Base-by-base conservation (phyloP, 2,888 invertebrate genomes). In the Pristionchus arcanus region DNA sequence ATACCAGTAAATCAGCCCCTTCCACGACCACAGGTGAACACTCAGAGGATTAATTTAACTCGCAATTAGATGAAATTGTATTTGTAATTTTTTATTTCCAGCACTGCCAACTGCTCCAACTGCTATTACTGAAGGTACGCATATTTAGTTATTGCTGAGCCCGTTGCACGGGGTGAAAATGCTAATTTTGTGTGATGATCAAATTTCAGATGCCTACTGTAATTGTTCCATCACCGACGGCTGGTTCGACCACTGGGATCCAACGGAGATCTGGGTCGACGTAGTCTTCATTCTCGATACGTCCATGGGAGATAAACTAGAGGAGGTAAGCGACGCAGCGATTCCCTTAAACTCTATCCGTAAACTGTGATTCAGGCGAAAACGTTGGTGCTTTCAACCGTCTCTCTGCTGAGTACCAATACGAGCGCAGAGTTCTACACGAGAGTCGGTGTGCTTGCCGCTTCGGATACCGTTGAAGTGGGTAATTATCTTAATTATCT, bases 371-470 rank as follows among this genome's bases (percentile, higher is more conserved):
- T 83, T 28, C 13, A 83, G 83, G 83, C 83, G 4, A 83, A 55
- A 31, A 11, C 53, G 16, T 25, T 83, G 19, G 25, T 83, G 28
- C 21, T 31, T 9, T 83, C 83, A 53, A 42, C 37, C 31, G 55
- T 83, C 13, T 16, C 53, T 5, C 55, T 83, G 25, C n/a, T 83
- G 31, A 53, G 31, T 3, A 83, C 83, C 31, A 55, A 83, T 53
- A 81, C 49, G 19, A 81, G 15, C 4, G 49, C 81, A 25, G 49
- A 81, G 15, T 49, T 81, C 13, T 81, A 55, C 21, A 55, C 83
- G 49, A n/a, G 83, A 83, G 16, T 83, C 55, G 83, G 83, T 3
- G 83, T 83, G 11, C 53, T 83, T 53, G 53, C 83, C 15, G 49
- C 37, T 31, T 49, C 83, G 9, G 83, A 83, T 28, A 55, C 28